A percentile compares a stretch with the other conserved stretches of the same genome.
Conservation (phyloP, 2,797 vertebrate species). For the Nasua narica region DNA sequence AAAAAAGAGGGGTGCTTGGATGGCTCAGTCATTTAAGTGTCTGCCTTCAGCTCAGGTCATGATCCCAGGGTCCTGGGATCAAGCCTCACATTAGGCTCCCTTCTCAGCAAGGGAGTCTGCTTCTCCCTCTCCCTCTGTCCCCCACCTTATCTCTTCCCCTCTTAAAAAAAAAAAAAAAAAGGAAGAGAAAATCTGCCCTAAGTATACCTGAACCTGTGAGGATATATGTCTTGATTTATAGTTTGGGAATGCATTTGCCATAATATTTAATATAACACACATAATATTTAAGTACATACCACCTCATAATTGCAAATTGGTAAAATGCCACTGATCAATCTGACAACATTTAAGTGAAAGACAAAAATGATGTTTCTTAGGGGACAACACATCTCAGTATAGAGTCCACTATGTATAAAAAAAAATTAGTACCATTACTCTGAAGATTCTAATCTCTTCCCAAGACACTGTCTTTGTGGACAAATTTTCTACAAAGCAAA, state of each 20-base stretch:
- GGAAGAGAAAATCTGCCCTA: neutral
- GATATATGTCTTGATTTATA: neutral
- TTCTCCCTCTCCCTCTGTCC: neutral
- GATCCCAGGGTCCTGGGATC: neutral
- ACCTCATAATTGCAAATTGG: neutral
- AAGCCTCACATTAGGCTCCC: neutral
- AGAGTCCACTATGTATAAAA: neutral
- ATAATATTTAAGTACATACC: neutral
- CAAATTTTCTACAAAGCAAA: slow-evolving; percentile 47
- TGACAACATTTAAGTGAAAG: neutral
- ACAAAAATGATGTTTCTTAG: neutral
- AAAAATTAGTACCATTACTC: neutral
- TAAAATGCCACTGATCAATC: neutral
- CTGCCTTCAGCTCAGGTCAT: neutral
- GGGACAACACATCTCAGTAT: neutral
- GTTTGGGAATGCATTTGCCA: neutral
- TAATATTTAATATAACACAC: neutral
- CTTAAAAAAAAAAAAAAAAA: neutral
- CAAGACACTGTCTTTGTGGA: neutral
- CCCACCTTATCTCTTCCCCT: neutral
- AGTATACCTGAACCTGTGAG: neutral
- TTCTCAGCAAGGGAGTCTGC: no score
- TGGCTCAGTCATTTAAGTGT: neutral
- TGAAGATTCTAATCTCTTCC: neutral
- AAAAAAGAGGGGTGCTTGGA: neutral